Conservation (phyloP, 1,140 invertebrate genomes). For the Zophobas atratus region DNA sequence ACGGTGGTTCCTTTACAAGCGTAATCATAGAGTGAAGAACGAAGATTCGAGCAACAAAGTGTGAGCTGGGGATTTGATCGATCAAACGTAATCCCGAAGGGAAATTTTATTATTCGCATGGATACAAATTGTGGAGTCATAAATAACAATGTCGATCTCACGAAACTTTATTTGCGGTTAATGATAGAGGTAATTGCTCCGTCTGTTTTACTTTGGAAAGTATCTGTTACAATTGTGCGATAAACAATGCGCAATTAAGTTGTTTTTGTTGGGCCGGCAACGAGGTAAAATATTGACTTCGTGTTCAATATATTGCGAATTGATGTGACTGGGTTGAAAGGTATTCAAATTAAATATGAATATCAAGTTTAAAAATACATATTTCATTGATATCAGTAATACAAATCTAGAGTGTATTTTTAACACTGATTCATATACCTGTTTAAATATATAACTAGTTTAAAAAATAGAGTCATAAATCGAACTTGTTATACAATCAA, state of each 20-base stretch:
- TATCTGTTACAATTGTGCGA: constrained; percentile 19
- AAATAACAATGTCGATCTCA: constrained; percentile 28
- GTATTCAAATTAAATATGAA: no score
- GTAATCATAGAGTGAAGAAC: neutral
- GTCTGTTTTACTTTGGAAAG: constrained; percentile 35
- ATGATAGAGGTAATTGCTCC: constrained; percentile 5
- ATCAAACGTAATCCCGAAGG: constrained; percentile 8
- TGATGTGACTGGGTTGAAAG: no score
- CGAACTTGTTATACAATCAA: no score
- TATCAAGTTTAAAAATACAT: no score
- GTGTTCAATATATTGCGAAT: no score
- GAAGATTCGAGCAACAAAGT: neutral
- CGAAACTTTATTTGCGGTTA: constrained; percentile 7
- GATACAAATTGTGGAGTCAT: neutral
- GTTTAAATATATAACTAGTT: no score
- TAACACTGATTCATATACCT: no score
- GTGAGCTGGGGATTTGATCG: neutral
- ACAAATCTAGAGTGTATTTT: no score
- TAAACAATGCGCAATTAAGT: constrained; percentile 35
- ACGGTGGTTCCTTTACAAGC: constrained; percentile 29
- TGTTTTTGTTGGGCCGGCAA: neutral
- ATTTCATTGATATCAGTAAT: no score
- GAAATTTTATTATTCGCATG: constrained; percentile 18
- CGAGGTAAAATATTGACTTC: neutral
- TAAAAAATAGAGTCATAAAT: no score